Evolutionary conservation across 2,113 vertebrate species (phyloP).

Genomic region (Lontra canadensis): DNA sequence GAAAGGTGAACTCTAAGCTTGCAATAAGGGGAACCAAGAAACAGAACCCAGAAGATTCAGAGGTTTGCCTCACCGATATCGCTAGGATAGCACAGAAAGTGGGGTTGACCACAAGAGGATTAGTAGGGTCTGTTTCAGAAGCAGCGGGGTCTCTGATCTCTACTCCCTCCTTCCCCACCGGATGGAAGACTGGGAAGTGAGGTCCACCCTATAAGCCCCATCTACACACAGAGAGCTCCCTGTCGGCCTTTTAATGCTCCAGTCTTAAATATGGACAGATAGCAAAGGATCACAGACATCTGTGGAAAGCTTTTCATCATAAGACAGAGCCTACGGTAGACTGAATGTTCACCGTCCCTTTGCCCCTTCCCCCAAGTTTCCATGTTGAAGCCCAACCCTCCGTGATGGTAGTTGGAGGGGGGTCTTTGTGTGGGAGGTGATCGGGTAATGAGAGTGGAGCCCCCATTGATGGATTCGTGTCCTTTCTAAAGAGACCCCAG

Average conservation of each 20-base stretch:
- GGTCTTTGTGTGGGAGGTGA: not conserved
- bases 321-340: not conserved
- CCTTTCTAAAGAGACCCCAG: not conserved
- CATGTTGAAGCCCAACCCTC: not conserved
- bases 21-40: not conserved
- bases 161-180: not conserved
- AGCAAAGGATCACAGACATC: not conserved
- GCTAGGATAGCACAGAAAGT: not conserved
- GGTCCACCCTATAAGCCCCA: not conserved
- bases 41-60: not conserved
- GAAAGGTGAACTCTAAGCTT: not conserved
- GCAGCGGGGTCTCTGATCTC: no score
- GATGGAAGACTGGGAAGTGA: not conserved
- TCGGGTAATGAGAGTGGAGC: not conserved
- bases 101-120: not conserved
- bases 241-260: not conserved
- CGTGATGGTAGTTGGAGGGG: not conserved
- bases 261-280: no score
- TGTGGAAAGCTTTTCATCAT: not conserved
- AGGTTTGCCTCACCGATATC: no score
- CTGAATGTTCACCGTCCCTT: not conserved
- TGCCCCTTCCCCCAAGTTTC: not conserved
- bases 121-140: not conserved
- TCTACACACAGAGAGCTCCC: not conserved
- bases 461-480: not conserved